Base-by-base conservation (phyloP, 1,140 invertebrate genomes). In the Hirudo medicinalis region DNA sequence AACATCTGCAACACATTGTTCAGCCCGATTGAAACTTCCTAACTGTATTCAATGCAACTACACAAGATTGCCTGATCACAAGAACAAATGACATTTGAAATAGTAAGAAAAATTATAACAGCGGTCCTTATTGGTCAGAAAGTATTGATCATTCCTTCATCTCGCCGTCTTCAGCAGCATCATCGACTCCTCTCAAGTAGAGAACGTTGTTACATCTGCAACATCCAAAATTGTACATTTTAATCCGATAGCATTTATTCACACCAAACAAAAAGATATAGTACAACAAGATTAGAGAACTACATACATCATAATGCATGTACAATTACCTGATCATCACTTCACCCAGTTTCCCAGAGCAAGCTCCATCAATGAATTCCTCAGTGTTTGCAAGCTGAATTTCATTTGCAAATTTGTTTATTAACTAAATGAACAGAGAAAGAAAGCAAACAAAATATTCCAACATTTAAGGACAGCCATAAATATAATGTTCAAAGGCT, bases 81-180 rank as follows among this genome's bases (percentile, higher is more conserved):
- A 27, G 13, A 27, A 32, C 25, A 63, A 63, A 63, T 63, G 60
- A 27, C 32, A 32, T 27, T 27, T 63, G 32, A 32, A 32, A 63
- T 63, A 63, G 4, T 32, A 13, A 63, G 13, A 19, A 63, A 63
- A 63, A 63, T 63, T 27, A 63, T 27, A 13, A 15, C 19, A 63
- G 32, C 60, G 13, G 25, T 32, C 25, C 25, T 63, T 19, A 63
- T 63, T 63, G 32, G 9, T 27, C 60, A 63, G 32, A 36, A 36
- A 36, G 25, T 11, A 27, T 19, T 71, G 43, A 71, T 84, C 87
- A 95, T 80, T 96, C 93, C 78, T 89, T 92, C 89, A 94, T 96
- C 85, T 96, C 92, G 25, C 91, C 92, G 82, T 94, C 93, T 83
- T 97, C 94, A 80, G 97, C 94, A 79, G 97, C 93, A 80, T 98